Conservation (phyloP, 2,113 vertebrate species). For the Neodon shergylaensis region DNA sequence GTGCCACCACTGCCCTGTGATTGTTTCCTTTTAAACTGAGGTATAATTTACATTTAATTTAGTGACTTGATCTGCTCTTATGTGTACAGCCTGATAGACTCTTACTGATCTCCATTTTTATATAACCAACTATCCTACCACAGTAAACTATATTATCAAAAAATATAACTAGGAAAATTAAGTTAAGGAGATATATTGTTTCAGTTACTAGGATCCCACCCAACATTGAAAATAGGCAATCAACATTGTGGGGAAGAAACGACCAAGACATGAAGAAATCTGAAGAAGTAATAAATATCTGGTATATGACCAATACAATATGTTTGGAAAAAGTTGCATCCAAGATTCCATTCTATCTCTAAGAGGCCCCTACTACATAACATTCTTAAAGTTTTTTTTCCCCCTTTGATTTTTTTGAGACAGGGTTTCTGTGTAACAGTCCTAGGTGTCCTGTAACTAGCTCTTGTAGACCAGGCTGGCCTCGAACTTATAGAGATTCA, state of each 20-base stretch:
- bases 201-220: neutral
- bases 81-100: neutral
- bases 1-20: neutral
- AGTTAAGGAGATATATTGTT: constrained; percentile 4
- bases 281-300: neutral
- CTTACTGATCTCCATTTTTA: neutral
- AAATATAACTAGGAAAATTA: neutral
- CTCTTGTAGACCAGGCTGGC: too few species aligned
- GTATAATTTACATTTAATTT: neutral
- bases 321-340: neutral
- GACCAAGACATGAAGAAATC: neutral
- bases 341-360: neutral
- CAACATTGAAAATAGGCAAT: neutral
- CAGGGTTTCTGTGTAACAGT: too few species aligned
- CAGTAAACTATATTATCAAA: neutral
- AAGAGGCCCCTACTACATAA: neutral
- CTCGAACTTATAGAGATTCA: too few species aligned
- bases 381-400: neutral
- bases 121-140: neutral
- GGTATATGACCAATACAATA: neutral
- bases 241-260: neutral
- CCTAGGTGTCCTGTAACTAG: too few species aligned
- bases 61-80: neutral
- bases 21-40: neutral
- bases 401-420: too few species aligned